These are phyloP conservation scores for Phymanthus crucifer DNA, from an alignment of 92 coral and sea anemone genomes.

Conservation along the genomic window DNA sequence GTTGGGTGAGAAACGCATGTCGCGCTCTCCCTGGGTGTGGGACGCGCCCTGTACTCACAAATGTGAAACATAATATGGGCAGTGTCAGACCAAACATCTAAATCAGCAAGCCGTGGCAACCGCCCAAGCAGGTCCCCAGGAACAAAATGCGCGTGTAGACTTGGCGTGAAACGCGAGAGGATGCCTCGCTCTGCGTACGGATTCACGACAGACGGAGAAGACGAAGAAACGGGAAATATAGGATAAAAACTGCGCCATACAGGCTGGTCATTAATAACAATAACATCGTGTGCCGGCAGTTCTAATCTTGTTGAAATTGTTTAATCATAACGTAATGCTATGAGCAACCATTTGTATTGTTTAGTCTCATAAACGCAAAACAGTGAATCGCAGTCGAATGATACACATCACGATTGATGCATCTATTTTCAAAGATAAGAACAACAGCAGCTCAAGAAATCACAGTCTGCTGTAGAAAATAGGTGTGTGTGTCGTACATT, in stretches of 20 bases:
- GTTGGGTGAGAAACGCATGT: not conserved
- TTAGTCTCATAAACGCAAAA: too few relatives aligned
- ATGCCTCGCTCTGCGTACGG: not conserved
- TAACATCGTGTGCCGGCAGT: not conserved
- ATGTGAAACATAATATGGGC: not conserved
- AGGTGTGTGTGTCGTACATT: not conserved
- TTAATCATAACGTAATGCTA: not conserved
- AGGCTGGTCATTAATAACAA: not conserved
- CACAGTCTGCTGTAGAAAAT: not conserved
- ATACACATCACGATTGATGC: too few relatives aligned
- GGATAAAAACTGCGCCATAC: not conserved
- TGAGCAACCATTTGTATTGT: not conserved
- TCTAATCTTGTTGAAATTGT: not conserved
- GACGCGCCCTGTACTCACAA: not conserved
- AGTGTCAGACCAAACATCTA: not conserved
- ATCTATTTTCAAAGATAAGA: too few relatives aligned
- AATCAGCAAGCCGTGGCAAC: not conserved
- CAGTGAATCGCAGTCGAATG: too few relatives aligned
- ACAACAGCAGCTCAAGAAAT: too few relatives aligned
- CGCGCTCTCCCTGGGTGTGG: not conserved
- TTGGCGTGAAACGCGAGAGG: not conserved
- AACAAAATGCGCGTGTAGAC: not conserved
- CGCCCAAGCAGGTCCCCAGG: not conserved
- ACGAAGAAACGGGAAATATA: not conserved
- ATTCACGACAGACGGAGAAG: too few relatives aligned